phyloP scores from a whole-genome alignment of 2,113 vertebrate species.

The Aythya baeri region DNA sequence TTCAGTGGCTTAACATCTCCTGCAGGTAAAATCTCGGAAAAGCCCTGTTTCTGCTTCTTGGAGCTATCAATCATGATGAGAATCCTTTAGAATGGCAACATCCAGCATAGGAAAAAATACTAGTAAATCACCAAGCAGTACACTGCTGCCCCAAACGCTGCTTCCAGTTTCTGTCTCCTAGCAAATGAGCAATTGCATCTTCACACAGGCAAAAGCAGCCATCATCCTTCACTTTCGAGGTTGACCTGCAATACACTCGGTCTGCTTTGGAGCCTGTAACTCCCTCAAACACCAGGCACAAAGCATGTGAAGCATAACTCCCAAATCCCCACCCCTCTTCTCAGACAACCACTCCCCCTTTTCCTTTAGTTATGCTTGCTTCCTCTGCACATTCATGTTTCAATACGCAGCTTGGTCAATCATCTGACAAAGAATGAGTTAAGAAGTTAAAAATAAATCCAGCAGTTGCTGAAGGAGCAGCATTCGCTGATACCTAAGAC shows the following conservation, averaged over 20 bases:
- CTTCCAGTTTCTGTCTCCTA: background rate
- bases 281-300: constrained; percentile 2
- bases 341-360: constrained; percentile 59
- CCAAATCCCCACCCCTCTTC: constrained; percentile 71
- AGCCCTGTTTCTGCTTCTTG: constrained; percentile 82
- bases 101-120: constrained; percentile 24
- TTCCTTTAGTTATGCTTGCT: constrained; percentile 15
- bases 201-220: constrained; percentile 28
- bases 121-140: background rate
- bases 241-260: constrained; percentile 17
- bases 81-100: constrained; percentile 64
- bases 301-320: constrained; percentile 43
- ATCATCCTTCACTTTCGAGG: constrained; percentile 20
- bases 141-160: background rate
- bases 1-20: constrained; percentile 75
- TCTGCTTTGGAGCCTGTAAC: constrained; percentile 9
- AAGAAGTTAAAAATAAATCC: constrained; percentile 84
- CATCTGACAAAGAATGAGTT: constrained; percentile 82
- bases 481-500: constrained; percentile 62
- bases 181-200: background rate
- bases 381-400: constrained; percentile 57
- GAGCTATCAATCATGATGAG: constrained; percentile 85
- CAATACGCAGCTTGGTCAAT: constrained; percentile 68
- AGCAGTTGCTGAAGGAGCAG: constrained; percentile 73
- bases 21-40: constrained; percentile 77